Conservation (phyloP, 1,140 invertebrate species). For the Achatina immaculata region DNA sequence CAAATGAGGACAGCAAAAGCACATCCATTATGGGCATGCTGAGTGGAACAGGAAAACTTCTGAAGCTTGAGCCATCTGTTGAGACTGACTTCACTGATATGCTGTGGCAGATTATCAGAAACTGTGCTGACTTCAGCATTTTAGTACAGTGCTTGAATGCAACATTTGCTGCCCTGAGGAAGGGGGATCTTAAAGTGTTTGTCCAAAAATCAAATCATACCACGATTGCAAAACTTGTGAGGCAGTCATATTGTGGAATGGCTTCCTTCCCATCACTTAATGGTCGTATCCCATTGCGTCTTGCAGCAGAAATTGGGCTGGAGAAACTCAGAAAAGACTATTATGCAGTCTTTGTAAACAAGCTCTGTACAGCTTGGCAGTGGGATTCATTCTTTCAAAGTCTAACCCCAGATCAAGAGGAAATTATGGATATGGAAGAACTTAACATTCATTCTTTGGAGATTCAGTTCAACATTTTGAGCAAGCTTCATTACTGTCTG, state of each 20-base stretch:
- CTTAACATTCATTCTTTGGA: not conserved
- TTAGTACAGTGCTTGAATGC: conserved; percentile 8
- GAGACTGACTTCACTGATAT: conserved; percentile 20
- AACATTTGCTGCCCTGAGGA: conserved; percentile 18
- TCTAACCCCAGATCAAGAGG: not conserved
- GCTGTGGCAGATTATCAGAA: conserved; percentile 2
- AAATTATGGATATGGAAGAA: conserved; percentile 25
- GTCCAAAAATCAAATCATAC: conserved; percentile 21
- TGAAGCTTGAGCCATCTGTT: not conserved
- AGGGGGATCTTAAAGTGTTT: conserved; percentile 18
- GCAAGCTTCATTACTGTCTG: conserved; percentile 25
- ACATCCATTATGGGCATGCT: conserved; percentile 1
- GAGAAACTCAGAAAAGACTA: conserved; percentile 26
- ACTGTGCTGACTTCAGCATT: not conserved
- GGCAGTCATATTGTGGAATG: conserved; percentile 22
- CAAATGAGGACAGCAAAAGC: not conserved
- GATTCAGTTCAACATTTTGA: not conserved
- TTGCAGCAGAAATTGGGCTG: conserved; percentile 22
- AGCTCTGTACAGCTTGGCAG: conserved; percentile 10
- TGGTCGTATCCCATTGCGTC: not conserved
- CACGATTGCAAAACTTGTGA: conserved; percentile 24
- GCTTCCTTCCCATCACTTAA: conserved; percentile 19
- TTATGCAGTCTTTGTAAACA: not conserved
- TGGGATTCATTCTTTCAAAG: conserved; percentile 19
- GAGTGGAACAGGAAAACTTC: conserved; percentile 3